Conservation (phyloP, 2,113 vertebrate species). For the Merops nubicus region DNA sequence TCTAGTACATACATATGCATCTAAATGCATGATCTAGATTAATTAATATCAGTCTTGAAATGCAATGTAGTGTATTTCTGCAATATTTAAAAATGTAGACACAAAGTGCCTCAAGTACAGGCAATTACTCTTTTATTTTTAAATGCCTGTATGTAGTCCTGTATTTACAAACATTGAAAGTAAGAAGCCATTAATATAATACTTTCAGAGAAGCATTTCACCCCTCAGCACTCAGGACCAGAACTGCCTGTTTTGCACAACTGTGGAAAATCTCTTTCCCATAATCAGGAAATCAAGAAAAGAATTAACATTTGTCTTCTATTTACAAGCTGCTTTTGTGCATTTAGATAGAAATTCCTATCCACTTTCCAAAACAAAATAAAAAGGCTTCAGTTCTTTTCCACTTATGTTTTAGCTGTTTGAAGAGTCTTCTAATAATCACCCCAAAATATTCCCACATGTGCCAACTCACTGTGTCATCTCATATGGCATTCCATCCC, state of each 20-base stretch:
- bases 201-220: not conserved
- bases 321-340: not conserved
- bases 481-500: not conserved
- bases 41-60: not conserved
- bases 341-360: not conserved
- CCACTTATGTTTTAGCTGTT: not conserved
- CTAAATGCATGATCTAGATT: not conserved
- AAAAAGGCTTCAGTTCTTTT: not conserved
- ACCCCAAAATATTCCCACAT: conserved; percentile 31
- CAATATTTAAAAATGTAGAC: not conserved
- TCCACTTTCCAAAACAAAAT: not conserved
- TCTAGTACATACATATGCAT: rapidly evolving
- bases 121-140: not conserved
- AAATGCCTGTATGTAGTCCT: not conserved
- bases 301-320: not conserved
- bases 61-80: not conserved
- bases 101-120: not conserved
- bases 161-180: not conserved
- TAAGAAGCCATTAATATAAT: not conserved
- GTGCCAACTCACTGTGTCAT: not conserved
- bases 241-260: not conserved
- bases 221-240: not conserved
- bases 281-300: not conserved
- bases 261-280: not conserved
- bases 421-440: not conserved